phyloP scores from a whole-genome alignment of 2,797 vertebrate species.

The Falco columbarius region DNA sequence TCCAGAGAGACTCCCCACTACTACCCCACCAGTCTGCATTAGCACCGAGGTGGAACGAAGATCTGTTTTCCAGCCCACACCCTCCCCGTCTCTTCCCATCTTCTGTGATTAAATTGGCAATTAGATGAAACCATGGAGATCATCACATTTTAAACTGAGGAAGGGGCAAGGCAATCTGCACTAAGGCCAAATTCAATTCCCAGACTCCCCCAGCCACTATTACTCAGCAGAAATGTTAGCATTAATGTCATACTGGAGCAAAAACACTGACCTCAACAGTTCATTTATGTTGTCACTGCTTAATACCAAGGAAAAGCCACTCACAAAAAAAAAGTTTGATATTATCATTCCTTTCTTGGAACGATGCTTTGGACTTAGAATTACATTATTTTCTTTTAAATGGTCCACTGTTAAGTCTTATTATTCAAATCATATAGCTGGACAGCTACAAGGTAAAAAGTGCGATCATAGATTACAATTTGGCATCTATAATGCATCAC shows the following conservation, averaged over 20 bases:
- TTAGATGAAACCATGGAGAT: not conserved
- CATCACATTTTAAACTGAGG: not conserved
- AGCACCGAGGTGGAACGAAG: not conserved
- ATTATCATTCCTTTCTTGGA: not conserved
- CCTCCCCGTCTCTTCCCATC: not conserved
- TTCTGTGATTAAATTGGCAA: not conserved
- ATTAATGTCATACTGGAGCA: not conserved
- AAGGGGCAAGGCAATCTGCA: not conserved
- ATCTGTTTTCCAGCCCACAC: not conserved
- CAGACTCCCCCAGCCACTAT: not conserved
- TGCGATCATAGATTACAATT: not conserved
- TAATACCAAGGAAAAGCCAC: not conserved
- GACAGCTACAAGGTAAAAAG: not conserved
- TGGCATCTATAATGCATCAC: not conserved
- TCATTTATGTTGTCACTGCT: not conserved
- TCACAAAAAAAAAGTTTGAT: not conserved
- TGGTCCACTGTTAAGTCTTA: not conserved
- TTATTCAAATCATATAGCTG: not conserved
- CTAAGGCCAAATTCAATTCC: not conserved
- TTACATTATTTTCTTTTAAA: not conserved
- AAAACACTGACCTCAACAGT: not conserved
- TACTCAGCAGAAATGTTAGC: not conserved
- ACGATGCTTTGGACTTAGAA: not conserved
- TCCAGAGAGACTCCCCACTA: not conserved
- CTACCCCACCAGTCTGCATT: not conserved